A percentile compares a stretch with the other conserved stretches of the same genome.
Conservation (phyloP, 2,797 vertebrate genomes). For the Typhlichthys eigenmanni region DNA sequence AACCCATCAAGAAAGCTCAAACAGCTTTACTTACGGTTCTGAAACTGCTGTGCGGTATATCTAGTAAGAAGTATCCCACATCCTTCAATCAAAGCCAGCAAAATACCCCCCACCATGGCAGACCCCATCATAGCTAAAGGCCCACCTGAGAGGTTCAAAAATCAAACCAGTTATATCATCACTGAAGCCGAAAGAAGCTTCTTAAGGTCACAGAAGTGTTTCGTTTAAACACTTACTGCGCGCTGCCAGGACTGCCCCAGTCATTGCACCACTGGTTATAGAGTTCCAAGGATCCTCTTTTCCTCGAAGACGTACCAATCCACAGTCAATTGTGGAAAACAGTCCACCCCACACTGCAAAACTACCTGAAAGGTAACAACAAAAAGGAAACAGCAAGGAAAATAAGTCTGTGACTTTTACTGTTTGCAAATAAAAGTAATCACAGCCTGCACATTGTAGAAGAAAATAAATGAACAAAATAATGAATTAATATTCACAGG, state of each 20-base stretch:
- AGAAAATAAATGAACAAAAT: neutral
- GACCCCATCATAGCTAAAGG: conserved; percentile 91
- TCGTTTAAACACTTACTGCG: conserved; percentile 79
- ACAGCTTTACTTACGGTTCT: conserved; percentile 81
- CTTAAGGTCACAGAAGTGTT: neutral
- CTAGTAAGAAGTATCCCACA: conserved; percentile 91
- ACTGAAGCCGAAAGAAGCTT: neutral
- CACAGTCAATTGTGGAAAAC: conserved; percentile 91
- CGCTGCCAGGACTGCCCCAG: conserved; percentile 86
- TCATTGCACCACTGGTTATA: conserved; percentile 88
- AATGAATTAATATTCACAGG: neutral
- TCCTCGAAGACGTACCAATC: conserved; percentile 83
- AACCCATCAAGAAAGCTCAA: conserved; percentile 1
- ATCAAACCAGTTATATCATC: neutral
- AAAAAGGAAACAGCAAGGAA: conserved; percentile 11
- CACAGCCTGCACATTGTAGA: neutral
- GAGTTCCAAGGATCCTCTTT: conserved; percentile 94
- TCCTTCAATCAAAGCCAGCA: conserved; percentile 89
- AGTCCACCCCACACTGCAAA: conserved; percentile 92
- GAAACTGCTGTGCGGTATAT: conserved; percentile 89
- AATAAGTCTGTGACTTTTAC: neutral
- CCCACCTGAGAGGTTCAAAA: conserved; percentile 75
- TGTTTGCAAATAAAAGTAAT: neutral
- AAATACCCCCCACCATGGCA: conserved; percentile 87
- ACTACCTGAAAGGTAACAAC: conserved; percentile 75